Base-by-base conservation (phyloP, 2,113 vertebrate species). In the Zingel zingel region DNA sequence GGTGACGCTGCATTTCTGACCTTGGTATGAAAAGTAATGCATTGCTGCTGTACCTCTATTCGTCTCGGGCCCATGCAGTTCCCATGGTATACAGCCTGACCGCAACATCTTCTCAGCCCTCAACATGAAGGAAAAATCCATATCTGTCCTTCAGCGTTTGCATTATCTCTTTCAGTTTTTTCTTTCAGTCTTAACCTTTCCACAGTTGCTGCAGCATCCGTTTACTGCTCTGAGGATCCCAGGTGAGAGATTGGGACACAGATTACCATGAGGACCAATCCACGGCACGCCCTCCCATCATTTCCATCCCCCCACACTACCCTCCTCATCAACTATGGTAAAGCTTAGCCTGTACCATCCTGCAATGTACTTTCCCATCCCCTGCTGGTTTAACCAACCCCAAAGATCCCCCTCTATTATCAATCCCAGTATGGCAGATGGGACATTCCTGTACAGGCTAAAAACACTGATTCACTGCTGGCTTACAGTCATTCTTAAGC, bases 51-150 rank as follows among this genome's bases (percentile, higher is more conserved):
- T 91, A 93, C 92, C 94, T 90, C 72, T 51, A 57, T 68, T 74
- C 45, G 67, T 73, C 74, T 83, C 62, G 12, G 79, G 54, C 30
- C 74, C 77, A 3, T 79, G 71, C 74, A 85, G 51, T 21, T 94
- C 86, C 93, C 92, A 92, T 1, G 86, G 88, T 69, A 92, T 77
- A 53, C 92, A 93, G 81, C 87, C 85, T 36, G 93, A 88, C 33
- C 85, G 75, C 68, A 82, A 53, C 84, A 89, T 86, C 86, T 77
- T 78, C 74, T 88, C 87, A 53, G 75, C 51, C 27, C 64, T 86
- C 70, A 81, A 69, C 65, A 78, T 5, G n/a, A 84, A 79, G 4
- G 85, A 75, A 63, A 86, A 73, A 48, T 90, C 84, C 84, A 90
- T 86, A 33, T 66, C 59, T 56, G 25, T 58, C 50, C 64, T 59